phyloP scores from a whole-genome alignment of 1,140 invertebrate genomes.

The Brachionus asplanchnoidis region DNA sequence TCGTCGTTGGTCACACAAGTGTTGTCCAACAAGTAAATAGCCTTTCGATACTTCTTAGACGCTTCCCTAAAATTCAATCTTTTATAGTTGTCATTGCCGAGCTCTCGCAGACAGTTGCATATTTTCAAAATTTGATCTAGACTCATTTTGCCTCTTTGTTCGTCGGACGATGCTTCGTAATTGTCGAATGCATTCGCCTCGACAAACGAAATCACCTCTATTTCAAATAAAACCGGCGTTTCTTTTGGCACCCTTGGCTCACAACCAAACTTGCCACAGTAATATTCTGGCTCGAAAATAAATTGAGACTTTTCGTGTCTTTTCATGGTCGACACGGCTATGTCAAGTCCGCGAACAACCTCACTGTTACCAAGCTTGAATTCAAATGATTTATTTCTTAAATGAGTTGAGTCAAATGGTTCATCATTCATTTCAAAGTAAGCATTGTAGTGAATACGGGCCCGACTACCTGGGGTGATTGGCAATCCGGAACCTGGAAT shows the following conservation, averaged over 20 bases:
- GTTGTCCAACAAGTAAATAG: slow-evolving; percentile 30
- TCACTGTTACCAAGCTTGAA: slow-evolving; percentile 5
- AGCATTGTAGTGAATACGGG: slow-evolving; percentile 38
- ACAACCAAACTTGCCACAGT: slow-evolving; percentile 40
- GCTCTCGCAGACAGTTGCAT: slow-evolving; percentile 34
- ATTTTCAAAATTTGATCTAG: slow-evolving; percentile 34
- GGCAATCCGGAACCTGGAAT: not conserved
- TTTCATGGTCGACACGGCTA: slow-evolving; percentile 36
- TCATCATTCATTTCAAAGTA: slow-evolving; percentile 42
- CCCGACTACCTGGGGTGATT: not conserved
- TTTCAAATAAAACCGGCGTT: slow-evolving; percentile 9
- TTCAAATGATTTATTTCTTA: slow-evolving; percentile 21
- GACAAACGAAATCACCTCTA: slow-evolving; percentile 27
- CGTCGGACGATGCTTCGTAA: not conserved
- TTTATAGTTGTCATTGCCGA: slow-evolving; percentile 38
- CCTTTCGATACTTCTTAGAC: slow-evolving; percentile 18
- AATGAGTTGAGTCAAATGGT: slow-evolving; percentile 41
- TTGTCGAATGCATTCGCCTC: slow-evolving; percentile 1
- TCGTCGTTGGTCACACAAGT: not conserved
- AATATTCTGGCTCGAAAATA: slow-evolving; percentile 31
- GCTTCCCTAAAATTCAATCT: slow-evolving; percentile 17
- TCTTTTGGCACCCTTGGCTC: slow-evolving; percentile 36
- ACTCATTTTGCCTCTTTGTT: not conserved
- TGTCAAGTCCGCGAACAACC: not conserved
- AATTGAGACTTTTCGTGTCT: slow-evolving; percentile 34